Percentiles rank a stretch among this genome's conserved stretches.
These are phyloP conservation scores for Cheumatopsyche charites DNA, from an alignment of 1,140 invertebrate species.

Conservation along the genomic window DNA sequence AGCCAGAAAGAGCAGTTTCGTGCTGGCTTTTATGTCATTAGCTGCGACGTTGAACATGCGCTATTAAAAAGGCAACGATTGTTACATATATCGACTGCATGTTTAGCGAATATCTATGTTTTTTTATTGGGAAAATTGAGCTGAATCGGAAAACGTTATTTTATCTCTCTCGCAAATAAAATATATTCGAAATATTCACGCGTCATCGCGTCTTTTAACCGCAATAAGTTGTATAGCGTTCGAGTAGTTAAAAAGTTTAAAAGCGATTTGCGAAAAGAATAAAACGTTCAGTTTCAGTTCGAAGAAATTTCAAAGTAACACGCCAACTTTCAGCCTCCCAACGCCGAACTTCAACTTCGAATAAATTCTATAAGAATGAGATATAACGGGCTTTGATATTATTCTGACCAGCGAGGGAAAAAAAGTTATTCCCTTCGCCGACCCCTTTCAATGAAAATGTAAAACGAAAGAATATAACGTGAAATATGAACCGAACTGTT, in stretches of 20 bases:
- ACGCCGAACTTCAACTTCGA: slow-evolving; percentile 19
- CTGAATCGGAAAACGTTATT: too few relatives aligned
- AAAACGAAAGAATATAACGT: too few relatives aligned
- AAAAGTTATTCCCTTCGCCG: neutral
- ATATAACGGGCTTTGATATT: neutral
- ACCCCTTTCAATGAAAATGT: too few relatives aligned
- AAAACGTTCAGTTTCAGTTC: neutral
- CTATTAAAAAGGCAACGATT: slow-evolving; percentile 23
- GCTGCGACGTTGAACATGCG: slow-evolving; percentile 5
- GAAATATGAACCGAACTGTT: too few relatives aligned
- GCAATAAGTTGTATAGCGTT: neutral
- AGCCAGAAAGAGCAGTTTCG: slow-evolving; percentile 16
- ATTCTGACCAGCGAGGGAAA: neutral
- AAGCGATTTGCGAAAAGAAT: slow-evolving; percentile 13
- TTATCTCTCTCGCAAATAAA: too few relatives aligned
- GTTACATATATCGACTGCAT: neutral
- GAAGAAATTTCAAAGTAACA: slow-evolving; percentile 22
- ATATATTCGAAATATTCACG: too few relatives aligned
- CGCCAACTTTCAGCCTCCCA: neutral
- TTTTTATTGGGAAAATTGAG: too few relatives aligned
- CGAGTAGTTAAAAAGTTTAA: slow-evolving; percentile 9
- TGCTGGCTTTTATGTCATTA: slow-evolving; percentile 24
- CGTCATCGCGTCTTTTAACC: too few relatives aligned
- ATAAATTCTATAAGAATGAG: slow-evolving; percentile 22
- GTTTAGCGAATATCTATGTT: neutral